A percentile compares a stretch with the other conserved stretches of the same genome.
Evolutionary conservation across 2,888 invertebrate species (phyloP).

Genomic region (Folsomia candida): DNA sequence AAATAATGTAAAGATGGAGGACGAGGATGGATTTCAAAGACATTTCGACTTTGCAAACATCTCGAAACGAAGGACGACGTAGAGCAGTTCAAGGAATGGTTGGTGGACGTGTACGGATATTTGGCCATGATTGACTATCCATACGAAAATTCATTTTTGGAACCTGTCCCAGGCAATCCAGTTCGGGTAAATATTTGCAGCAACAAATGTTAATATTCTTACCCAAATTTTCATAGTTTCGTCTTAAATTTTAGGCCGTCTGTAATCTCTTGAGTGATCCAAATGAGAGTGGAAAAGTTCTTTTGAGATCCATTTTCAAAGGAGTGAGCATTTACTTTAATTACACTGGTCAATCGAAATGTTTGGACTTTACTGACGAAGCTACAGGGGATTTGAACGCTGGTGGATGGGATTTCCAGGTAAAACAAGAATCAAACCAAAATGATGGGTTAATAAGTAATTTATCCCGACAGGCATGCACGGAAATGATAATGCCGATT

Average conservation of each 20-base stretch:
- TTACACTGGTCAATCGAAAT: slow-evolving; percentile 69
- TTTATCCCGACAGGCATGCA: slow-evolving; percentile 68
- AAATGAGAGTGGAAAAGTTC: slow-evolving; percentile 56
- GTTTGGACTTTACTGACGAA: slow-evolving; percentile 64
- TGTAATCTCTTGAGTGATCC: slow-evolving; percentile 58
- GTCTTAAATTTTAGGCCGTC: no score
- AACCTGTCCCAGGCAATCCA: slow-evolving; percentile 80
- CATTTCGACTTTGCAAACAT: slow-evolving; percentile 74
- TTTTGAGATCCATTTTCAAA: slow-evolving; percentile 65
- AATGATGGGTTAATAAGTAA: slow-evolving; percentile 7
- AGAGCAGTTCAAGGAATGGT: slow-evolving; percentile 65
- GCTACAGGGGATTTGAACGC: slow-evolving; percentile 64
- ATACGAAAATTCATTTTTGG: slow-evolving; percentile 77
- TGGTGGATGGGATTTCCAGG: slow-evolving; percentile 79
- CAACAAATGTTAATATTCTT: slow-evolving; percentile 49
- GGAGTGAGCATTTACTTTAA: slow-evolving; percentile 77
- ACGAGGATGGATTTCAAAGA: slow-evolving; percentile 65
- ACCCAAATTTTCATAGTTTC: slow-evolving; percentile 26
- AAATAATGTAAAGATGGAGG: slow-evolving; percentile 61
- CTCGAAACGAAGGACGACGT: slow-evolving; percentile 63
- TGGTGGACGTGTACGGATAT: slow-evolving; percentile 70
- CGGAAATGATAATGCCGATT: slow-evolving; percentile 96
- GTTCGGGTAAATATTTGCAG: no score
- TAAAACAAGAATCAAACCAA: slow-evolving; percentile 54
- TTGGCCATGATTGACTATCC: slow-evolving; percentile 96